phyloP scores from a whole-genome alignment of 2,888 invertebrate species.

The Silvanus unidentatus region DNA sequence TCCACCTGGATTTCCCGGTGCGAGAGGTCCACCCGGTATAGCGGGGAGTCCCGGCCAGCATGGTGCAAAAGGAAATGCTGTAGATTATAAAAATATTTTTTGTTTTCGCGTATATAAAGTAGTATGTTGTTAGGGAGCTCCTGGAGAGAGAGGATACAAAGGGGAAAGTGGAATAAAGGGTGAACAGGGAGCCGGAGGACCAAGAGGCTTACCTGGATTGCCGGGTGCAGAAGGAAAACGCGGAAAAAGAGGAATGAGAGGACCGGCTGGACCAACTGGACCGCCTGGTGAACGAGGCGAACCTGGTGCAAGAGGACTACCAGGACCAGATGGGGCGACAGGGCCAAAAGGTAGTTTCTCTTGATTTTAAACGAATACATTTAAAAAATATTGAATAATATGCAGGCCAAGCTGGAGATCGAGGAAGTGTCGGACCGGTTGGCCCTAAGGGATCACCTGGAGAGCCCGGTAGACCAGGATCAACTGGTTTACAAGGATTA shows the following conservation, averaged over 20 bases:
- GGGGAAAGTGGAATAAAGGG: constrained; percentile 75
- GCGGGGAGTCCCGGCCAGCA: constrained; percentile 67
- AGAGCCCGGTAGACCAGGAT: constrained; percentile 55
- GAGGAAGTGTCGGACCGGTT: constrained; percentile 59
- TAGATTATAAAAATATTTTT: constrained; percentile 38
- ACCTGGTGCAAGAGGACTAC: constrained; percentile 60
- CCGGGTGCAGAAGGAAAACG: constrained; percentile 75
- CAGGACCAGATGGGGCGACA: constrained; percentile 70
- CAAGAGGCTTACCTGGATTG: constrained; percentile 68
- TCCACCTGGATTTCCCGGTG: constrained; percentile 77
- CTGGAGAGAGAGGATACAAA: constrained; percentile 75
- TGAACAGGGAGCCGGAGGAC: constrained; percentile 65
- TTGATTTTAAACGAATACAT: neutral
- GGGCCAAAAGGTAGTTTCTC: constrained; percentile 63
- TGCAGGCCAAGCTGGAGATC: constrained; percentile 66
- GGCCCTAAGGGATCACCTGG: constrained; percentile 60
- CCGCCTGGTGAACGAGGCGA: constrained; percentile 68
- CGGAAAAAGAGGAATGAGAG: constrained; percentile 71
- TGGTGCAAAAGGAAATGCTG: constrained; percentile 70
- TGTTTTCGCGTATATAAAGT: neutral
- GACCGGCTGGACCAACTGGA: constrained; percentile 68
- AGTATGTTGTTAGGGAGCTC: constrained; percentile 53
- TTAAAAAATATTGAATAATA: constrained; percentile 2
- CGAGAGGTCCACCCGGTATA: constrained; percentile 69
- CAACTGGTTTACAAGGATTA: constrained; percentile 54